These are phyloP conservation scores for Reticulitermes lucifugus DNA, from an alignment of 2,888 invertebrate species.

Conservation along the genomic window DNA sequence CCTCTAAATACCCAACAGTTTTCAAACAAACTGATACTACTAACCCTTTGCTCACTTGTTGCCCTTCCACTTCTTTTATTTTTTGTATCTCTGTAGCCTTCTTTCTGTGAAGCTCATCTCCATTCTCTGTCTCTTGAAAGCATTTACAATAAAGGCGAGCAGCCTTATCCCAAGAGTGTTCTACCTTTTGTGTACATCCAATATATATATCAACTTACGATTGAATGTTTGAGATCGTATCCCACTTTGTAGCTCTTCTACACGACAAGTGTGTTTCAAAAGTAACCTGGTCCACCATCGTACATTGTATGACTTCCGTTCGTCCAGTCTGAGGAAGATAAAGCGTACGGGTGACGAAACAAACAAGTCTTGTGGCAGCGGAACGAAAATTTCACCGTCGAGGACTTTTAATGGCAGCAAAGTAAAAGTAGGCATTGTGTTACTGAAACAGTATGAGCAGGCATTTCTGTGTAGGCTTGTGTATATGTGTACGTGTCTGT, in stretches of 20 bases:
- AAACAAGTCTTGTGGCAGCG: neutral
- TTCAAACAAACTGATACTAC: conserved; percentile 32
- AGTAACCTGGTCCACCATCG: conserved; percentile 1
- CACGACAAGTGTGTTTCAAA: conserved; percentile 10
- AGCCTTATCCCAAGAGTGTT: conserved; percentile 1
- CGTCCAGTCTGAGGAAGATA: neutral
- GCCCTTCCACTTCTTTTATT: neutral
- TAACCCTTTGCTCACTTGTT: conserved; percentile 10
- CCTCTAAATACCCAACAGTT: conserved; percentile 29
- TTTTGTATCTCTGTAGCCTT: conserved; percentile 8
- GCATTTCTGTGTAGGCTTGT: neutral
- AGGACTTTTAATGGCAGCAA: neutral
- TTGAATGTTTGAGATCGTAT: conserved; percentile 29
- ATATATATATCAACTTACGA: conserved; percentile 35
- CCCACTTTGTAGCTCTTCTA: conserved; percentile 12
- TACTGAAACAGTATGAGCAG: neutral
- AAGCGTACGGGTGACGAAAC: neutral
- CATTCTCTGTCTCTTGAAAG: conserved; percentile 22
- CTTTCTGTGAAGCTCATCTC: conserved; percentile 25
- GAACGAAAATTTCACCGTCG: neutral
- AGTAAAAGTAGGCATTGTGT: neutral
- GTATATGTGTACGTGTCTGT: neutral
- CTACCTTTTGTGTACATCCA: conserved; percentile 30
- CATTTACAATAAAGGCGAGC: conserved; percentile 38
- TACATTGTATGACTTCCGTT: neutral